Evolutionary conservation across 1,140 invertebrate genomes (phyloP), one percentile per base, ranked within the genome.

Genomic region (Phortica variegata): DNA sequence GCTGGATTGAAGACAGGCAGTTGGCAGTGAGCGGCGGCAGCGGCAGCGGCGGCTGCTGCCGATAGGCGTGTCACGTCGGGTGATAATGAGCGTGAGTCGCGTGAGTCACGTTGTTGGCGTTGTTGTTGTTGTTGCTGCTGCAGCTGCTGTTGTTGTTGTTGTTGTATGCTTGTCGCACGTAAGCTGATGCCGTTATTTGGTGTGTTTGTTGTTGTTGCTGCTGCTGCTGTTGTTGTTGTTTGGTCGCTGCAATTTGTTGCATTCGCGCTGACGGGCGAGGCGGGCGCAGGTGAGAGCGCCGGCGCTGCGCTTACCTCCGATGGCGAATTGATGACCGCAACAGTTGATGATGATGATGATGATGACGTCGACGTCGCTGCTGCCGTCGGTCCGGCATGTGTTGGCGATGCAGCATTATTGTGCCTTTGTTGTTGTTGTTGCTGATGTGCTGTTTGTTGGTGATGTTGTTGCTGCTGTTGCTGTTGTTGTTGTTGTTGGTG

Each of bases 1-100:
- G 72, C 72, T 47, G 72, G 72, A 68, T 75, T 75, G 47, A 75
- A 75, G 1, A 75, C 72, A 31, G 72, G 72, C 56, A 75, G 47
- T 47, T 75, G 72, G 39, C 69, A 75, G 51, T 71, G 72, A 55
- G 72, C 66, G 42, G 70, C 66, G 2, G 71, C 71, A 5, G 71
- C 70, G 1, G 70, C 70, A 1, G 70, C 70, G 0, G 70, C 70
- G 3, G 70, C 70, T 20, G 61, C 63, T n/a, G 36, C 36, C 6
- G 70, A 73, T 0, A 73, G 23, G 9, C 70, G 57, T 5, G 60
- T 61, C 9, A 73, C 71, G 38, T 74, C 72, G 9, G 72, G 72
- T 19, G 71, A 75, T 26, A 74, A 49, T 40, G 71, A 74, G 36
- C 71, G 57, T 6, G 69, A 66, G 9, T 73, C 70, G 8, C 70